phyloP scores from a whole-genome alignment of 2,797 vertebrate species.

The Masticophis lateralis region DNA sequence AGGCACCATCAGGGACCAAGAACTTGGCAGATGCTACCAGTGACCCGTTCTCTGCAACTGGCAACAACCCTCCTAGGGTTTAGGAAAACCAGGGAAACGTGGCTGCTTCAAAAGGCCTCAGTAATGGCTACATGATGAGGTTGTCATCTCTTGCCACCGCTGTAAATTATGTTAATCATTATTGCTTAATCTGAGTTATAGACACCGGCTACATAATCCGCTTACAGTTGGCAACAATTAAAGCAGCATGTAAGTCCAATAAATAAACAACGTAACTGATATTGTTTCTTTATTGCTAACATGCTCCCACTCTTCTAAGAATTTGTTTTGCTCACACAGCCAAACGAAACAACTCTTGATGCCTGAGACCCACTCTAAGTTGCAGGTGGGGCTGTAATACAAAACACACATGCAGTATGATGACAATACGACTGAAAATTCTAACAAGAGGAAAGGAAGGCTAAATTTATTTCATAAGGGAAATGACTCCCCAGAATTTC shows the following conservation, averaged over 20 bases:
- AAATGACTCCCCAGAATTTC: background rate
- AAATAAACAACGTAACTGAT: background rate
- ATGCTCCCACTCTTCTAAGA: background rate
- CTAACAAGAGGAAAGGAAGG: background rate
- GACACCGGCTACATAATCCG: background rate
- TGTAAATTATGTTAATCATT: background rate
- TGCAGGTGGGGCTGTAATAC: background rate
- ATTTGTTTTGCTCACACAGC: background rate
- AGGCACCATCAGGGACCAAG: background rate
- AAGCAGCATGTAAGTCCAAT: background rate
- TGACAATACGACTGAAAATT: background rate
- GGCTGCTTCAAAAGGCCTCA: background rate
- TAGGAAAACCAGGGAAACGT: background rate
- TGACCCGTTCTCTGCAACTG: background rate
- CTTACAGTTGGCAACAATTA: background rate
- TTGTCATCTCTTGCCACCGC: background rate
- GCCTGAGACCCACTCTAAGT: background rate
- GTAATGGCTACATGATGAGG: background rate
- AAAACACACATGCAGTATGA: background rate
- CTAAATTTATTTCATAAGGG: background rate
- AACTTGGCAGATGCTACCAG: background rate
- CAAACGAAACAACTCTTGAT: background rate
- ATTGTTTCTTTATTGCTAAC: background rate
- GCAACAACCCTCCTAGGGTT: background rate
- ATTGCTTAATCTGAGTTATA: background rate